Conservation (phyloP, 1,140 invertebrate species). For the Leguminivora glycinivorella region DNA sequence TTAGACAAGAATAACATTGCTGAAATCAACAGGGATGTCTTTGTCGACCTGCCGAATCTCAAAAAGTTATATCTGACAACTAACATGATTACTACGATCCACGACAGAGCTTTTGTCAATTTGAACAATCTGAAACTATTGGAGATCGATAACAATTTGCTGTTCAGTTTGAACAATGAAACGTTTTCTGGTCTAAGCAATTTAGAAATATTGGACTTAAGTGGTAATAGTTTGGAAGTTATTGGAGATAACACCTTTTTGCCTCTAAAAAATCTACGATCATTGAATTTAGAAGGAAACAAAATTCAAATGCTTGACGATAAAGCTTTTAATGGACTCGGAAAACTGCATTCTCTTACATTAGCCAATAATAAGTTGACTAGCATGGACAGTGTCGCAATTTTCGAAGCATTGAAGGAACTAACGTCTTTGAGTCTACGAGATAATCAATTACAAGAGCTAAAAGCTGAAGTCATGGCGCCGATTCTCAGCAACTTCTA, state of each 20-base stretch:
- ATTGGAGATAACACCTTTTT: constrained; percentile 87
- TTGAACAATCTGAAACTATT: constrained; percentile 82
- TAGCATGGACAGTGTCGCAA: constrained; percentile 81
- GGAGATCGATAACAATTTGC: constrained; percentile 84
- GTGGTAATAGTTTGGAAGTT: constrained; percentile 84
- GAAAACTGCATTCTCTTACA: constrained; percentile 82
- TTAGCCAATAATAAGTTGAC: constrained; percentile 85
- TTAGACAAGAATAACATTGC: constrained; percentile 85
- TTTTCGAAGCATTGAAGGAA: constrained; percentile 81
- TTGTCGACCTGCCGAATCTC: constrained; percentile 83
- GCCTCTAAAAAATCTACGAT: constrained; percentile 83
- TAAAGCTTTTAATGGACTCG: constrained; percentile 84
- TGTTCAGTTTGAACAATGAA: constrained; percentile 84
- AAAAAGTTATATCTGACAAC: constrained; percentile 83
- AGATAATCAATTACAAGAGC: constrained; percentile 83
- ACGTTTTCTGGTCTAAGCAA: constrained; percentile 84
- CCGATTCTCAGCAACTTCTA: constrained; percentile 88
- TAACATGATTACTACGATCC: constrained; percentile 86
- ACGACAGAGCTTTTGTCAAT: constrained; percentile 85
- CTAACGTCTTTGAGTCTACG: constrained; percentile 82
- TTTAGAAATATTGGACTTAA: constrained; percentile 83
- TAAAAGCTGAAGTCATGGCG: constrained; percentile 84
- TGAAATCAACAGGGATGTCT: constrained; percentile 86
- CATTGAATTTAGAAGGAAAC: constrained; percentile 87
- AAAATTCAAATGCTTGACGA: constrained; percentile 82